Conservation (phyloP, 2,113 vertebrate genomes). For the Cavia porcellus region DNA sequence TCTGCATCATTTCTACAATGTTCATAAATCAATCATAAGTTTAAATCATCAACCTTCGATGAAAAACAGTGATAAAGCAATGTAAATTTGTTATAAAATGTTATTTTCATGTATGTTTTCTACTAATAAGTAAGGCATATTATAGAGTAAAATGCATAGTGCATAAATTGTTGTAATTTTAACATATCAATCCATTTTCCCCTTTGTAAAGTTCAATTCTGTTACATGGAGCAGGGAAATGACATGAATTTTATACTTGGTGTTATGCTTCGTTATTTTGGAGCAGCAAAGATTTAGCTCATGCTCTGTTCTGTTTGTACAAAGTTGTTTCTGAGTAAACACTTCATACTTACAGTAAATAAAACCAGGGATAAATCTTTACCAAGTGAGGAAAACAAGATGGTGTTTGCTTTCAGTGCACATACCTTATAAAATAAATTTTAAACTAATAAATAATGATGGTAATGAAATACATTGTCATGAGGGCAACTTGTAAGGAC, state of each 20-base stretch:
- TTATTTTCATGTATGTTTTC: not conserved
- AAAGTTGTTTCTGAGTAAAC: not conserved
- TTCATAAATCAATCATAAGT: conserved; percentile 67
- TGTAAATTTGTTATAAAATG: conserved; percentile 47
- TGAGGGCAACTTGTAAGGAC: not conserved
- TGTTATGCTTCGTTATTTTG: not conserved
- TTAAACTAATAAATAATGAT: not conserved
- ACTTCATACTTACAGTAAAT: not conserved
- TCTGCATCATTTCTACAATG: conserved; percentile 17
- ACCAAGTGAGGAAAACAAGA: not conserved
- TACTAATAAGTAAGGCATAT: conserved; percentile 50
- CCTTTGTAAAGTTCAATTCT: conserved; percentile 33
- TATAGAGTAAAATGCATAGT: conserved; percentile 13
- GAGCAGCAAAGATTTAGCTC: not conserved
- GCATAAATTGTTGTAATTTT: conserved; percentile 5
- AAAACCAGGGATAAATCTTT: not conserved
- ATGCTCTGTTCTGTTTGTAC: not conserved
- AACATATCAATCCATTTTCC: conserved; percentile 49
- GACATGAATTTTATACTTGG: conserved; percentile 42
- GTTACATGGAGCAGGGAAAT: not conserved
- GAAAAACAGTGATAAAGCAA: conserved; percentile 25
- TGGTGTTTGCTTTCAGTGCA: not conserved
- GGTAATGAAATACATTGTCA: not conserved
- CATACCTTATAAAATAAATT: not conserved
- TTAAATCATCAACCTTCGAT: conserved; percentile 55